Percentiles rank a stretch among this genome's conserved stretches.
These are phyloP conservation scores for Ophioninae sp. DNA, from an alignment of 2,888 invertebrate genomes.

Conservation along the genomic window DNA sequence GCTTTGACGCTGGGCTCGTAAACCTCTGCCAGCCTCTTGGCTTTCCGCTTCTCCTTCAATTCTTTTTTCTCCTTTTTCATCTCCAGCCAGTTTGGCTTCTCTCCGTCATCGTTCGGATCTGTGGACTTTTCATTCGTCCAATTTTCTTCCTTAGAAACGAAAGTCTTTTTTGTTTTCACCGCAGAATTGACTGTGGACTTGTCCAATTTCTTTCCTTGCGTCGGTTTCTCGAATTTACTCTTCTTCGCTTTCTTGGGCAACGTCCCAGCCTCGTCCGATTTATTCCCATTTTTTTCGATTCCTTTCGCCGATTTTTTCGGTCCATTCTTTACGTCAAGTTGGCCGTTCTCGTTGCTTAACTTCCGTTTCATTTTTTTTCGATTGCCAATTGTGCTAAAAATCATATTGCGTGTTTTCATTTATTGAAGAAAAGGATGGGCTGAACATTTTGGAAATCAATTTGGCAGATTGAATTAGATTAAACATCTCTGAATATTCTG, in stretches of 20 bases:
- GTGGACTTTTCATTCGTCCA: slow-evolving; percentile 13
- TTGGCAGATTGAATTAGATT: background rate
- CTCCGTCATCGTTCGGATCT: slow-evolving; percentile 50
- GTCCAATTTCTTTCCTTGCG: slow-evolving; percentile 43
- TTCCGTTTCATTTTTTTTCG: slow-evolving; percentile 57
- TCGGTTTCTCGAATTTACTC: slow-evolving; percentile 57
- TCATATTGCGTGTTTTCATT: background rate
- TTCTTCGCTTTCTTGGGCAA: slow-evolving; percentile 44
- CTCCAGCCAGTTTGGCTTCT: slow-evolving; percentile 87
- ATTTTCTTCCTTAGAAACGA: slow-evolving; percentile 6
- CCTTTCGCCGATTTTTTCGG: slow-evolving; percentile 53
- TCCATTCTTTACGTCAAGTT: slow-evolving; percentile 42
- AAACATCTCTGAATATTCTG: background rate
- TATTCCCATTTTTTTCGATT: slow-evolving; percentile 28
- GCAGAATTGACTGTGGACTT: slow-evolving; percentile 19
- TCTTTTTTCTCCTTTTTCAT: slow-evolving; percentile 90
- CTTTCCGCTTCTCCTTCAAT: slow-evolving; percentile 86
- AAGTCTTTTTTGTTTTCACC: slow-evolving; percentile 24
- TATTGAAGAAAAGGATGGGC: background rate
- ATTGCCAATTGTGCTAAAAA: background rate
- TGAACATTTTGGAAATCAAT: background rate
- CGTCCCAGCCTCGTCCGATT: slow-evolving; percentile 10
- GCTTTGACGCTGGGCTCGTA: slow-evolving; percentile 83
- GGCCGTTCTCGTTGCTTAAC: slow-evolving; percentile 17
- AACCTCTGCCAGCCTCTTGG: slow-evolving; percentile 81